Base-by-base conservation (phyloP, 2,888 invertebrate species). In the Agrilus biguttatus region DNA sequence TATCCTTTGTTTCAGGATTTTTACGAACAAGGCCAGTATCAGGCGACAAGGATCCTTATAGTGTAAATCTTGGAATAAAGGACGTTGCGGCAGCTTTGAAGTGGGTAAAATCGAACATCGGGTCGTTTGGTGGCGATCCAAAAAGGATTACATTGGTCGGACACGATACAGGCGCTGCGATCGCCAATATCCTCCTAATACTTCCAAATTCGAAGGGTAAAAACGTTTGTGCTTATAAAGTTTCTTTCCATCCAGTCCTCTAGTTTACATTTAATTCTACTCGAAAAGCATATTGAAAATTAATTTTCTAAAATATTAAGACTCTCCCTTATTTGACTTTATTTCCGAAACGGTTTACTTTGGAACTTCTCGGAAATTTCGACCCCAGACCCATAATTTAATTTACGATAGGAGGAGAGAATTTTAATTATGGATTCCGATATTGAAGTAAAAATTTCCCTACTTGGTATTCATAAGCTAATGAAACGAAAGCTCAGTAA, bases 81-180 rank as follows among this genome's bases (percentile, higher is more conserved):
- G 93, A 91, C 69, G 79, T 84, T 56, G 73, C 78, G 38, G 84
- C 84, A 36, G 86, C 84, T n/a, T 72, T 92, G 47, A 74, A 75
- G 47, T 91, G 91, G 91, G 74, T 89, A 55, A 77, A 80, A 50
- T 77, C 76, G 54, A 89, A 91, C 66, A 79, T 91, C 37, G 84
- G 75, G 0, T 80, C 83, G 3, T 92, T 93, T 64, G 89, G 89
- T n/a, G 92, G 92, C 1, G 90, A 92, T 68, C 80, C 85, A 1
- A 68, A 73, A 38, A 72, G 85, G 41, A 78, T 92, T 47, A 90
- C 90, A 19, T 67, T 92, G 36, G 74, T 85, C 50, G 92, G 88
- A 2, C 90, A 91, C 68, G 85, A 83, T 41, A 83, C 84, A 4
- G 92, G 90, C 1, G 91, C 90, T 0, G 85, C 88, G 2, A 71